These are phyloP conservation scores for Ricordea florida DNA, from an alignment of 92 coral and sea anemone genomes.

Conservation along the genomic window DNA sequence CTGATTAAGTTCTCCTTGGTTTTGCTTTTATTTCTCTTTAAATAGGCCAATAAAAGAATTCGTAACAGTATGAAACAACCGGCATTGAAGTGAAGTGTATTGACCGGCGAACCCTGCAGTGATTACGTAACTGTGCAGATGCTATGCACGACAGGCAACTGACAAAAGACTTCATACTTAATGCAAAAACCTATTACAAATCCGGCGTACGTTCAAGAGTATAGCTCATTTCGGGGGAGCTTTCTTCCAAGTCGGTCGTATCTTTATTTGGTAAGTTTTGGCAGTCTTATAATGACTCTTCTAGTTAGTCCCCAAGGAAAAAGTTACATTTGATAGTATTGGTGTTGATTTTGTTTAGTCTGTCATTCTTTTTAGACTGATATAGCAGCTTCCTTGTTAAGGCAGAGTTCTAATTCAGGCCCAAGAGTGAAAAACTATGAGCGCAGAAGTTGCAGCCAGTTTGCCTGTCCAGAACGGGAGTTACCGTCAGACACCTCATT, in stretches of 20 bases:
- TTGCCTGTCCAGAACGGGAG: neutral
- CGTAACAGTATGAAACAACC: neutral
- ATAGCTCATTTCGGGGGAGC: slow-evolving; percentile 14
- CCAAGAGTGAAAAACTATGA: slow-evolving; percentile 10
- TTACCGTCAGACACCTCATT: slow-evolving; percentile 18
- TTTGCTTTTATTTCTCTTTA: neutral
- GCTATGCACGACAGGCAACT: neutral
- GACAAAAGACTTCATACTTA: slow-evolving; percentile 11
- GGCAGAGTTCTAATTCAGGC: neutral
- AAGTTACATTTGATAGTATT: neutral
- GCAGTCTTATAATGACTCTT: neutral
- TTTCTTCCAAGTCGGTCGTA: neutral
- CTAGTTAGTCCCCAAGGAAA: neutral
- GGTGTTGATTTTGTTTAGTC: neutral
- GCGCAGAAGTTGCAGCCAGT: slow-evolving; percentile 24
- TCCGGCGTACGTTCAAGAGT: slow-evolving; percentile 2
- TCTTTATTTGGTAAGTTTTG: slow-evolving; percentile 4
- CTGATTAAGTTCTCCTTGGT: too few relatives aligned
- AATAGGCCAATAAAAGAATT: neutral
- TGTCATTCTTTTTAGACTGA: neutral
- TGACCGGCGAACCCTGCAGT: slow-evolving; percentile 14
- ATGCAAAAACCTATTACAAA: neutral
- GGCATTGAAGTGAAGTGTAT: neutral
- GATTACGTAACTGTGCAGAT: slow-evolving; percentile 8
- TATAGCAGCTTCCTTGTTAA: slow-evolving; percentile 13